Conservation (phyloP, 64 coral and sea anemone species). For the Montipora foliosa region DNA sequence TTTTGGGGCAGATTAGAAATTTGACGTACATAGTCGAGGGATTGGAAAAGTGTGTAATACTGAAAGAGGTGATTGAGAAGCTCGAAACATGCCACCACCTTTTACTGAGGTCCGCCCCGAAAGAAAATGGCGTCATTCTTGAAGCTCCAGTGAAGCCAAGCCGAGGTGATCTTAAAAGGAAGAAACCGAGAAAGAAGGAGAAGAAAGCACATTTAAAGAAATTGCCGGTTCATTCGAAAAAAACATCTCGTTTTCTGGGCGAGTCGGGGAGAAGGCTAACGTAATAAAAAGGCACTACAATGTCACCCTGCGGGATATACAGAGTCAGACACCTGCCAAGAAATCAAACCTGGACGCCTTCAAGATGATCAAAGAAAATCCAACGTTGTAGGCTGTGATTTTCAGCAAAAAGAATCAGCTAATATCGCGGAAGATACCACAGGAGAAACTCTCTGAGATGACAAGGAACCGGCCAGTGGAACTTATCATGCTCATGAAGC, state of each 20-base stretch:
- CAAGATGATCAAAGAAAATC: too few species aligned
- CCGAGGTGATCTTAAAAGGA: not conserved
- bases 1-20: too few species aligned
- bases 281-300: conserved; percentile 1
- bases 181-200: not conserved
- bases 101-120: not conserved
- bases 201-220: not conserved
- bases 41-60: not conserved
- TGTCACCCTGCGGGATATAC: not conserved
- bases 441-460: too few species aligned
- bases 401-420: too few species aligned
- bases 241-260: conserved; percentile 18
- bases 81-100: conserved; percentile 8
- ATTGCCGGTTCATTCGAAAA: not conserved
- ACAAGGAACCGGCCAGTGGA: too few species aligned
- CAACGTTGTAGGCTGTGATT: too few species aligned
- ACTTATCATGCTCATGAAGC: too few species aligned
- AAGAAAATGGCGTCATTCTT: conserved; percentile 15
- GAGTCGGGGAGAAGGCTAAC: conserved; percentile 19
- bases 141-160: not conserved
- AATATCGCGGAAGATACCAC: too few species aligned
- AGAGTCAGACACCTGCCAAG: not conserved
- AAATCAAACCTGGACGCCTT: not conserved
- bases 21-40: not conserved
- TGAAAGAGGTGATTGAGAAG: not conserved